phyloP scores from a whole-genome alignment of 2,797 vertebrate species.

The Falco cherrug region DNA sequence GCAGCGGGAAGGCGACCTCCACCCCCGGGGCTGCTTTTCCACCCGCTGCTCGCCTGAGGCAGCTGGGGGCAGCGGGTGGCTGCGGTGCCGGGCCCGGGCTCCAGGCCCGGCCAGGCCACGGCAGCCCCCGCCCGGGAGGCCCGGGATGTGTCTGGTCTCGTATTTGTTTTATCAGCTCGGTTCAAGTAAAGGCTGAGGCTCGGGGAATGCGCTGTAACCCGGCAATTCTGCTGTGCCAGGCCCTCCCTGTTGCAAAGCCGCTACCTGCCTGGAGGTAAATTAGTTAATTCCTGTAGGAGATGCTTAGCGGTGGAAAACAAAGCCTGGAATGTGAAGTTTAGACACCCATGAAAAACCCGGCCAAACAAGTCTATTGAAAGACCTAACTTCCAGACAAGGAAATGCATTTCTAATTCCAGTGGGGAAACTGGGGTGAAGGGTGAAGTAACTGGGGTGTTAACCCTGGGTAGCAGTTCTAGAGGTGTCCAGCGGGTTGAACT shows the following conservation, averaged over 20 bases:
- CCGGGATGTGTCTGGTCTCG: no score
- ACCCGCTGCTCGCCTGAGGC: not conserved
- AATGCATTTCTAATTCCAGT: fast-evolving
- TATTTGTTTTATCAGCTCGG: fast-evolving
- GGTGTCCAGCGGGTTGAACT: not conserved
- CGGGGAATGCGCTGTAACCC: not conserved
- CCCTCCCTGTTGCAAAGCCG: no score
- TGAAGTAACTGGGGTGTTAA: not conserved
- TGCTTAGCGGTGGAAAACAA: not conserved
- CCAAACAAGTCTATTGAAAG: not conserved
- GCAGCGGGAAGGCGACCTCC: no score
- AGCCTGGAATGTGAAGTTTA: fast-evolving
- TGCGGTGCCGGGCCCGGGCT: not conserved
- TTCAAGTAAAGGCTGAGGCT: no score
- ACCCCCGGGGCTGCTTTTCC: no score
- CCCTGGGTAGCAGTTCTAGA: not conserved
- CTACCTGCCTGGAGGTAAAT: not conserved
- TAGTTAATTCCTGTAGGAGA: not conserved
- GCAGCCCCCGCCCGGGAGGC: not conserved
- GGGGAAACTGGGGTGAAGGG: not conserved
- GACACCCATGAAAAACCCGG: fast-evolving
- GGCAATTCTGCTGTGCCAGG: fast-evolving
- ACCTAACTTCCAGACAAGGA: not conserved
- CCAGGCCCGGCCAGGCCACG: fast-evolving
- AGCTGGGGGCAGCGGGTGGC: fast-evolving